Evolutionary conservation across 2,113 vertebrate species (phyloP).

Genomic region (Colaptes auratus): DNA sequence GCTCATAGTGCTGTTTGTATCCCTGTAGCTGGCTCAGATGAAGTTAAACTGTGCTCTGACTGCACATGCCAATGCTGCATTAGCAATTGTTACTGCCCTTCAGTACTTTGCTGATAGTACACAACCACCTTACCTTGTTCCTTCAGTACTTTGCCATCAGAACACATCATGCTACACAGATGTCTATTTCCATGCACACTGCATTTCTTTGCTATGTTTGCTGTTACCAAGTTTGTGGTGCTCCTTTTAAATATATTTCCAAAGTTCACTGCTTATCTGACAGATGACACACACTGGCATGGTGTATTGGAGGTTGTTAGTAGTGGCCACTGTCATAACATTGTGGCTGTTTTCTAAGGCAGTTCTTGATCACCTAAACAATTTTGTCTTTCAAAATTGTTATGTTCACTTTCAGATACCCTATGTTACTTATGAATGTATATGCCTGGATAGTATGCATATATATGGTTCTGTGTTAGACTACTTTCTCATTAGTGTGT

Average conservation of each 20-base stretch:
- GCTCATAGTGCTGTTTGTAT: neutral
- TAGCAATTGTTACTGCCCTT: neutral
- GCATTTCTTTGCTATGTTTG: neutral
- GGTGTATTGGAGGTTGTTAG: too few relatives aligned
- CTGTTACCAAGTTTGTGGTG: neutral
- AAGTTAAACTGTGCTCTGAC: neutral
- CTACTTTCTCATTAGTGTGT: too few relatives aligned
- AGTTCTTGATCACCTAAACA: too few relatives aligned
- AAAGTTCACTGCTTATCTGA: slow-evolving; percentile 9
- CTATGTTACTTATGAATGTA: too few relatives aligned
- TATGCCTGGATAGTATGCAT: too few relatives aligned
- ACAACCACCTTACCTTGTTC: neutral
- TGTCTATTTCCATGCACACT: neutral
- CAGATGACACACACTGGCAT: neutral
- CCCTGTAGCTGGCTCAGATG: neutral
- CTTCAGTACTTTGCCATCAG: neutral
- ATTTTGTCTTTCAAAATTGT: too few relatives aligned
- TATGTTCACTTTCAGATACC: too few relatives aligned
- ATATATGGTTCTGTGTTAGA: too few relatives aligned
- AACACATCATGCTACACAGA: neutral
- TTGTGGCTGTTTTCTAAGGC: too few relatives aligned
- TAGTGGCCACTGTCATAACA: too few relatives aligned
- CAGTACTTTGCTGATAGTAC: neutral
- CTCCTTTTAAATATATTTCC: slow-evolving; percentile 2
- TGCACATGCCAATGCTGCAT: neutral